Evolutionary conservation across 2,888 invertebrate species (phyloP).

Genomic region (Nebria brevicollis): DNA sequence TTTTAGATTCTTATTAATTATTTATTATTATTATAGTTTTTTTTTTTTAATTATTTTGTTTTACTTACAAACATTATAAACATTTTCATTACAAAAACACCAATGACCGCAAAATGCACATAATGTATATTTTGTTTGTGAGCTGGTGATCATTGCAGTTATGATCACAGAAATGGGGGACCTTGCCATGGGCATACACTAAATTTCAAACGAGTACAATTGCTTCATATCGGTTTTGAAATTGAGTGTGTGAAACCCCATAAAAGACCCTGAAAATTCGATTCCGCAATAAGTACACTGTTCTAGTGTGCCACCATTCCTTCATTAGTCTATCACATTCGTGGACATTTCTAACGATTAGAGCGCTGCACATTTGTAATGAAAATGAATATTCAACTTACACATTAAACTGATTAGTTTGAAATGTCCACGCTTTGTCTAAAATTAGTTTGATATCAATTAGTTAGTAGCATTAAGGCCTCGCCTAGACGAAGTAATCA

Average conservation of each 20-base stretch:
- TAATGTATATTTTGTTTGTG: constrained; percentile 12
- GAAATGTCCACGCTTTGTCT: constrained; percentile 43
- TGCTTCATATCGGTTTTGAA: background rate
- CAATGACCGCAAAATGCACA: constrained; percentile 41
- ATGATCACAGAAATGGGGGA: constrained; percentile 4
- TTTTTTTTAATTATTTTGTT: constrained; percentile 4
- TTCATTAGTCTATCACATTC: background rate
- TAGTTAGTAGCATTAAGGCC: background rate
- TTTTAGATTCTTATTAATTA: background rate
- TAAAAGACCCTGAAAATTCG: constrained; percentile 24
- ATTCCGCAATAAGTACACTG: constrained; percentile 2
- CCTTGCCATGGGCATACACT: background rate
- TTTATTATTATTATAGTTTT: background rate
- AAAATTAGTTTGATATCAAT: constrained; percentile 8
- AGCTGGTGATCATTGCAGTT: constrained; percentile 1
- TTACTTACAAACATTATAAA: constrained; percentile 45
- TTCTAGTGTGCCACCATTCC: constrained; percentile 5
- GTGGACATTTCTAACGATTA: constrained; percentile 43
- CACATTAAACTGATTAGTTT: constrained; percentile 15
- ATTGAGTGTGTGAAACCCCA: constrained; percentile 23
- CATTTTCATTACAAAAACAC: constrained; percentile 46
- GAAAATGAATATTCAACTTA: constrained; percentile 42
- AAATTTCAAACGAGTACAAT: background rate
- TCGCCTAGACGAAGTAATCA: background rate
- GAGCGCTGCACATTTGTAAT: constrained; percentile 38